These are phyloP conservation scores for Percina caprodes DNA, from an alignment of 2,113 vertebrate genomes.

Conservation along the genomic window DNA sequence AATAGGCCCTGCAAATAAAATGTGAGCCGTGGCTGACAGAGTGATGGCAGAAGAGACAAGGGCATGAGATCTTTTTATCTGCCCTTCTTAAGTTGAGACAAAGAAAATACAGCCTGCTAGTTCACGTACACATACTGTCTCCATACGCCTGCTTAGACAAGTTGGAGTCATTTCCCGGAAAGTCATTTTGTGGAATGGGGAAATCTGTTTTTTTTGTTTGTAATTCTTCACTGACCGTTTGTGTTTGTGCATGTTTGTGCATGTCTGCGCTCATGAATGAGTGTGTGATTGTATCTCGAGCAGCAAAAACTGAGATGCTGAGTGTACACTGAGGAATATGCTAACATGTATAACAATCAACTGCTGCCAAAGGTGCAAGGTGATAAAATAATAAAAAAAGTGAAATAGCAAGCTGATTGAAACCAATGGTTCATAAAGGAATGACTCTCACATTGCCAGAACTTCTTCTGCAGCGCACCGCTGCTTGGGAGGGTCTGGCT, in stretches of 20 bases:
- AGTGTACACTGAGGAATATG: conserved; percentile 55
- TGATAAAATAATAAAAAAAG: too few species aligned
- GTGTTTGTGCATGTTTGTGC: background rate
- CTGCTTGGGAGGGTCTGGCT: too few species aligned
- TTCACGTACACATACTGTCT: background rate
- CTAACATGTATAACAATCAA: conserved; percentile 70
- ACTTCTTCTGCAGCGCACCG: too few species aligned
- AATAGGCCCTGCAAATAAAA: background rate
- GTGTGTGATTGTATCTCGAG: conserved; percentile 7
- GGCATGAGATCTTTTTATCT: background rate
- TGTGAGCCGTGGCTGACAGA: background rate
- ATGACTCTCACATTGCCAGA: too few species aligned
- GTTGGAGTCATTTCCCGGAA: background rate
- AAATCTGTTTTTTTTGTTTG: background rate
- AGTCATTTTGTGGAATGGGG: background rate
- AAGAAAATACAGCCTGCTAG: background rate
- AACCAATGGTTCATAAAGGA: too few species aligned
- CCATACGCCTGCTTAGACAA: conserved; percentile 32
- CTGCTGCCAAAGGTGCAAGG: too few species aligned
- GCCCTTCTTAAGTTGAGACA: conserved; percentile 23
- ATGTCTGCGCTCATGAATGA: background rate
- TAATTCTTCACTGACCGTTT: background rate
- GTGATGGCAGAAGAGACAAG: background rate
- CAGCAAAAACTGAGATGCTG: conserved; percentile 54
- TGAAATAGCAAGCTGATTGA: too few species aligned